Conservation (phyloP, 92 coral and sea anemone species). For the Bergia puertoricense region DNA sequence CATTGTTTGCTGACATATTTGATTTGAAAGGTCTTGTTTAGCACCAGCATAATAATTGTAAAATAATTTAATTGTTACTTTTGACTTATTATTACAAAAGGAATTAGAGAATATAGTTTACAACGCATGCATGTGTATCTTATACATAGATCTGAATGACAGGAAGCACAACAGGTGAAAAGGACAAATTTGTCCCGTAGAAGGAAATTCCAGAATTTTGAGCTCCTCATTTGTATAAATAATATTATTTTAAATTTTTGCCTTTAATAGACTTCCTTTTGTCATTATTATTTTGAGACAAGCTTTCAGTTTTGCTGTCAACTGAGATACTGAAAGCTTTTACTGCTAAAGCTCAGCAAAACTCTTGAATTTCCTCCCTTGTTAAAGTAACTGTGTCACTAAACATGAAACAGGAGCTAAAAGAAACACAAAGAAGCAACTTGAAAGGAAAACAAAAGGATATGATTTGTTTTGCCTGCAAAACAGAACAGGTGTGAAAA, state of each 20-base stretch:
- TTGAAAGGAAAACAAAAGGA: background rate
- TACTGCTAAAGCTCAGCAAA: background rate
- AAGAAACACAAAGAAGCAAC: background rate
- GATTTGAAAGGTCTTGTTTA: background rate
- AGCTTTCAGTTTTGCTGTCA: background rate
- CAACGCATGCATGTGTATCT: background rate
- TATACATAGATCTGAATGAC: background rate
- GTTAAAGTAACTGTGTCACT: background rate
- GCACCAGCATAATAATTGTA: constrained; percentile 10
- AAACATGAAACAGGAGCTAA: background rate
- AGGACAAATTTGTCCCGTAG: background rate
- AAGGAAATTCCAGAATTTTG: constrained; percentile 3
- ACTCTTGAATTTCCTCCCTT: background rate
- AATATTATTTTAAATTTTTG: too few relatives aligned
- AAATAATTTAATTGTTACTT: background rate
- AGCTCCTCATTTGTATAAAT: background rate
- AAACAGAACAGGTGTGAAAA: constrained; percentile 10
- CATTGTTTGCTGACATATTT: background rate
- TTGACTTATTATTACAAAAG: background rate
- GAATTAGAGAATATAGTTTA: background rate
- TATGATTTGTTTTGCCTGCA: constrained; percentile 41
- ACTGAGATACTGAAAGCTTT: background rate
- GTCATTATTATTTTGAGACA: background rate
- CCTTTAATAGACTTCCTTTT: background rate
- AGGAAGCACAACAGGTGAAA: constrained; percentile 3